phyloP scores from a whole-genome alignment of 2,888 invertebrate genomes.

The Dascillus cervinus region DNA sequence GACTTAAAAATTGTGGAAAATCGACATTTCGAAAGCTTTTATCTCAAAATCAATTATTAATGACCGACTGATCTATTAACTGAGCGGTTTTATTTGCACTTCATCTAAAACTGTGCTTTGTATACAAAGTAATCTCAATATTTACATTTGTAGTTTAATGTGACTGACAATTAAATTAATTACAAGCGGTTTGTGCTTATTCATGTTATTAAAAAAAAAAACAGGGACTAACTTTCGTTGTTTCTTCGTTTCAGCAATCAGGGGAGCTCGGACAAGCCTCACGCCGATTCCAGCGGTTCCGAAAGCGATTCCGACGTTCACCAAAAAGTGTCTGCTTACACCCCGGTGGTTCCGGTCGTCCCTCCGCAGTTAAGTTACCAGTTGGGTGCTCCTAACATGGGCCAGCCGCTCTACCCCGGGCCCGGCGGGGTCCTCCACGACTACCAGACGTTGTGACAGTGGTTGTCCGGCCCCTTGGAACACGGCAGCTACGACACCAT shows the following conservation, averaged over 20 bases:
- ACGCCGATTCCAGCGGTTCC: slow-evolving; percentile 41
- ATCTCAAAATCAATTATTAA: no score
- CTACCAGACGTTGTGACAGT: slow-evolving; percentile 45
- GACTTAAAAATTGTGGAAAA: no score
- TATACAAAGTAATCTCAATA: no score
- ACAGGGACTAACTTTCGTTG: no score
- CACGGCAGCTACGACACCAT: slow-evolving; percentile 20
- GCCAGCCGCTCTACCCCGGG: slow-evolving; percentile 37
- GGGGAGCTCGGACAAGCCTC: slow-evolving; percentile 37
- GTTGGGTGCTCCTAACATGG: slow-evolving; percentile 29
- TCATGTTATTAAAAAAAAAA: no score
- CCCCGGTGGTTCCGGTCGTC: slow-evolving; percentile 22
- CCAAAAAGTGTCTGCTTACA: slow-evolving; percentile 33
- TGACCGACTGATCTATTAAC: no score
- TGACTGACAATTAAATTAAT: no score
- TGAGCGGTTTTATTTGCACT: no score
- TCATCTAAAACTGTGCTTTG: no score
- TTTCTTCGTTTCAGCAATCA: slow-evolving; percentile 37
- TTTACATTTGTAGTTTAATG: no score
- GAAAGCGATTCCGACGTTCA: slow-evolving; percentile 38
- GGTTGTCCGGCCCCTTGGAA: slow-evolving; percentile 30
- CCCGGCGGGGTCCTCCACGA: slow-evolving; percentile 40
- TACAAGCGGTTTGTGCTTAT: no score
- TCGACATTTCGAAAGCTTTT: no score
- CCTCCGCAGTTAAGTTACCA: slow-evolving; percentile 32